Evolutionary conservation across 2,888 invertebrate genomes (phyloP).

Genomic region (Xylota segnis): DNA sequence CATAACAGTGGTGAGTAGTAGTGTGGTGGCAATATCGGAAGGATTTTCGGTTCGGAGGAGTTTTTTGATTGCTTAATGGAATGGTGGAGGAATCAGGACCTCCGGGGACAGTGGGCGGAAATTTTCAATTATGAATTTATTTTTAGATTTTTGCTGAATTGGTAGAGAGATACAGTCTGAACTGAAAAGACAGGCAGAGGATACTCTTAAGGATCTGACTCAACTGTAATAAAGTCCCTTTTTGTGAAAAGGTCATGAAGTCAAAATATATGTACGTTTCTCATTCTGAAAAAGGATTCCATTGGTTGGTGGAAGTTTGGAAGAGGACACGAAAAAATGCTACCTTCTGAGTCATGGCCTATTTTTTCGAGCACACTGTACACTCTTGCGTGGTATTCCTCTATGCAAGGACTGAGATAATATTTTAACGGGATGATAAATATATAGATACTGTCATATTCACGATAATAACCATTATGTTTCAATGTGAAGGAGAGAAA

Average conservation of each 20-base stretch:
- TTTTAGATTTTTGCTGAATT: not conserved
- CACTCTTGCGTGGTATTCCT: not conserved
- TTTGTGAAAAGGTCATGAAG: too few species aligned
- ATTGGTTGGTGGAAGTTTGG: too few species aligned
- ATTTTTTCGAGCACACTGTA: not conserved
- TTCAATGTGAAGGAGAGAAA: not conserved
- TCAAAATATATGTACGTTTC: too few species aligned
- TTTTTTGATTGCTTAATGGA: constrained; percentile 3
- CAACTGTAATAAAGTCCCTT: too few species aligned
- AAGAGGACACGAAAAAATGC: not conserved
- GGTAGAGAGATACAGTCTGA: not conserved
- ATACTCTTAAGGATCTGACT: too few species aligned
- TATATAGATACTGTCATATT: constrained; percentile 21
- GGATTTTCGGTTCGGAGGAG: not conserved
- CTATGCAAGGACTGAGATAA: not conserved
- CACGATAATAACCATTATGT: constrained; percentile 2
- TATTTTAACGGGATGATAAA: constrained; percentile 17
- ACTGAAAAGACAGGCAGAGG: too few species aligned
- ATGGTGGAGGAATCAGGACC: constrained; percentile 3
- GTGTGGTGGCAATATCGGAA: not conserved
- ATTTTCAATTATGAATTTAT: constrained; percentile 3
- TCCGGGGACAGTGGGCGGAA: not conserved
- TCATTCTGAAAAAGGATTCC: too few species aligned
- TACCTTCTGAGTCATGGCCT: not conserved
- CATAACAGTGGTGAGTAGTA: not conserved